Evolutionary conservation across 2,113 vertebrate species (phyloP).

Genomic region (Salvelinus alpinus): DNA sequence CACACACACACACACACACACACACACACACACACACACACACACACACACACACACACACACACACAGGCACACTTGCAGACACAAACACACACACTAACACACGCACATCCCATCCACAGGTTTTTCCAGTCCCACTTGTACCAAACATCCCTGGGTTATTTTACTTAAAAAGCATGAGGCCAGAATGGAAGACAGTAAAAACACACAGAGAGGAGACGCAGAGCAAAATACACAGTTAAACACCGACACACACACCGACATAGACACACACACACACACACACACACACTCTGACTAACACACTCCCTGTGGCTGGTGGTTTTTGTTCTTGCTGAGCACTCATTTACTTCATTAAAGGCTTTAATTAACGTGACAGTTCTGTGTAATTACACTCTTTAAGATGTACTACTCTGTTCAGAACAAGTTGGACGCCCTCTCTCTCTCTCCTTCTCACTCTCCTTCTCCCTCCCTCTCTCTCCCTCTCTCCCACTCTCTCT

Average conservation of each 20-base stretch:
- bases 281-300: neutral
- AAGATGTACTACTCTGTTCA: conserved; percentile 53
- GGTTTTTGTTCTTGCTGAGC: conserved; percentile 51
- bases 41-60: too few relatives aligned
- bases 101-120: conserved; percentile 2
- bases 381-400: conserved; percentile 79
- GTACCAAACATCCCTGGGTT: conserved; percentile 32
- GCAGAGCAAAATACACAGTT: conserved; percentile 14
- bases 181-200: conserved; percentile 40
- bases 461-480: neutral
- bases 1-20: too few relatives aligned
- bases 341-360: conserved; percentile 77
- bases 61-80: too few relatives aligned
- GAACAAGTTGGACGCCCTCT: neutral
- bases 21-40: too few relatives aligned
- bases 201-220: conserved; percentile 43
- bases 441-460: neutral
- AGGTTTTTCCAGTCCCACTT: conserved; percentile 53
- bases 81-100: too few relatives aligned
- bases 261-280: conserved; percentile 17
- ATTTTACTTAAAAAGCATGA: conserved; percentile 45
- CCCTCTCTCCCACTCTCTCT: conserved; percentile 3
- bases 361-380: conserved; percentile 86
- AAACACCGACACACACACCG: conserved; percentile 9
- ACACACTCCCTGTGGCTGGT: conserved; percentile 21